Conservation (phyloP, 2,797 vertebrate genomes). For the Dipus sagitta region DNA sequence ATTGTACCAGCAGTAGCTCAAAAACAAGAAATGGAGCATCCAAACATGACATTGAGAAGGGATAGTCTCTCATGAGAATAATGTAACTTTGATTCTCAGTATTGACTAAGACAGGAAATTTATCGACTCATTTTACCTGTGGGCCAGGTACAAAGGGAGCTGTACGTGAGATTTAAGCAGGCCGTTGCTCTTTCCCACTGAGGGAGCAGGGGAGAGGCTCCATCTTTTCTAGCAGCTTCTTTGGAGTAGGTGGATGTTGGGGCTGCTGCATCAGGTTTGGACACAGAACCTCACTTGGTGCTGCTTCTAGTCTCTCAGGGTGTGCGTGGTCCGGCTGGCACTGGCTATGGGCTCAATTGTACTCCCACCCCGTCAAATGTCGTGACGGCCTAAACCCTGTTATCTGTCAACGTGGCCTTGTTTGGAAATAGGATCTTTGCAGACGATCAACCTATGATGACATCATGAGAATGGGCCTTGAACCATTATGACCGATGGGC, state of each 20-base stretch:
- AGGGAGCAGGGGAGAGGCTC: background rate
- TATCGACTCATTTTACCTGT: background rate
- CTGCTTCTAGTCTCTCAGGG: background rate
- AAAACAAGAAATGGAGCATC: background rate
- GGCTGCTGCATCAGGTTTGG: background rate
- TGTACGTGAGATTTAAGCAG: background rate
- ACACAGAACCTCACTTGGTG: background rate
- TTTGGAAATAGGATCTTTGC: constrained; percentile 34
- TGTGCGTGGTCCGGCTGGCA: background rate
- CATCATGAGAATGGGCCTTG: background rate
- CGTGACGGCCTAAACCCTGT: background rate
- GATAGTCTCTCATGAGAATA: background rate
- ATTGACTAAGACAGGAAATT: background rate
- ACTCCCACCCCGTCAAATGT: background rate
- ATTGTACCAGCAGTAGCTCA: background rate
- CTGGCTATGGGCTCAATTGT: background rate
- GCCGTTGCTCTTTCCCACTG: constrained; percentile 43
- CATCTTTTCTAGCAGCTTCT: background rate
- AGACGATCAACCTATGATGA: constrained; percentile 2
- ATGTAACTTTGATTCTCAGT: constrained; percentile 28
- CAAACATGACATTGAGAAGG: constrained; percentile 5
- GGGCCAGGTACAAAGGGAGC: background rate
- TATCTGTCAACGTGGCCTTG: constrained; percentile 4
- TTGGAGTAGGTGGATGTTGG: background rate
- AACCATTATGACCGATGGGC: background rate